These are phyloP conservation scores for Pterophyllum scalare DNA, from an alignment of 2,113 vertebrate species.

Conservation along the genomic window DNA sequence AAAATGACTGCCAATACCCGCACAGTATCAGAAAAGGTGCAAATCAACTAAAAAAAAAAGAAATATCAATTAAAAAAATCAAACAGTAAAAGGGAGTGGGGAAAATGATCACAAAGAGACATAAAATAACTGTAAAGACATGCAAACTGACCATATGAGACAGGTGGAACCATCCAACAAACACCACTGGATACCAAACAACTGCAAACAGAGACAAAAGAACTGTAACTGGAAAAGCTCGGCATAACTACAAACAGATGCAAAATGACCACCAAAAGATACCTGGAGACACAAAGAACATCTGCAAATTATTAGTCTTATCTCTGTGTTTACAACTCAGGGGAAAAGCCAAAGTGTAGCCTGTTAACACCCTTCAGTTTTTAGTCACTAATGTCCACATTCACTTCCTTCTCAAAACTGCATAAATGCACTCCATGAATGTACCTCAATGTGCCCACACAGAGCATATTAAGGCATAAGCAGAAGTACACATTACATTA, in stretches of 20 bases:
- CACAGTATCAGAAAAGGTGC: no score
- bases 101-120: no score
- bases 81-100: no score
- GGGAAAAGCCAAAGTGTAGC: background rate
- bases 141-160: no score
- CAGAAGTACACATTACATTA: background rate
- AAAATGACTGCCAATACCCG: no score
- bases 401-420: conserved; percentile 15
- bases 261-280: background rate
- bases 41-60: no score
- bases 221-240: no score
- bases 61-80: no score
- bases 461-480: background rate
- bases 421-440: background rate
- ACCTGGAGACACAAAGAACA: background rate
- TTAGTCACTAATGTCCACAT: background rate
- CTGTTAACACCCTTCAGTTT: background rate
- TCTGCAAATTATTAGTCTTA: background rate
- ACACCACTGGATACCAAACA: no score
- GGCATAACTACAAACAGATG: background rate
- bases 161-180: no score
- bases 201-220: no score
- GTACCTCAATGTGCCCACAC: background rate
- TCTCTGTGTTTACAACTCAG: background rate
- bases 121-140: no score